Percentiles rank a stretch among this genome's conserved stretches.
These are phyloP conservation scores for Blastomussa wellsi DNA, from an alignment of 92 coral and sea anemone species.

Conservation along the genomic window DNA sequence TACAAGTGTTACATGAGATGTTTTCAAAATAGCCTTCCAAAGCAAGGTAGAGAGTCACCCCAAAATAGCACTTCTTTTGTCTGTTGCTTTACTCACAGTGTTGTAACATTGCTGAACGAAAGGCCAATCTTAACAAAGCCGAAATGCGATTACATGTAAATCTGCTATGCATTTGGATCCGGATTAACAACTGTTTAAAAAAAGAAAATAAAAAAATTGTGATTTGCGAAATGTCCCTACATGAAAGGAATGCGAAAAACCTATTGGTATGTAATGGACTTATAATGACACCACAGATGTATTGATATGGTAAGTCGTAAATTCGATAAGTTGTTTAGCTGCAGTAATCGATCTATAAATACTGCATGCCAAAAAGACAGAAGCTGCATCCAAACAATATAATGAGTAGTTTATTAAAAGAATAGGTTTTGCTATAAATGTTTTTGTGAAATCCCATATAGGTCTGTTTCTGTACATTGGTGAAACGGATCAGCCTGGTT, in stretches of 20 bases:
- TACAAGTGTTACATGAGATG: background rate
- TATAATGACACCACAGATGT: background rate
- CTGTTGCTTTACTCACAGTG: background rate
- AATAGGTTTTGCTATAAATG: background rate
- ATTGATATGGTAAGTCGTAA: background rate
- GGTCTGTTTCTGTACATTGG: background rate
- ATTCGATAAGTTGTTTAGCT: conserved; percentile 16
- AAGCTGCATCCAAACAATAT: background rate
- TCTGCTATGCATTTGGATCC: background rate
- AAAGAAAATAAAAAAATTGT: background rate
- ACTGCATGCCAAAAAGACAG: background rate
- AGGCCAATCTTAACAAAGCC: background rate
- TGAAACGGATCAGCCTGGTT: background rate
- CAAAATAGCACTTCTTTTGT: background rate
- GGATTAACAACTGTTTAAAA: background rate
- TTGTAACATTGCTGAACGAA: background rate
- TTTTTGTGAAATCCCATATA: background rate
- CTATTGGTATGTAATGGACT: background rate
- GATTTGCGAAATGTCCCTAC: background rate
- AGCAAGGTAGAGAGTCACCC: background rate
- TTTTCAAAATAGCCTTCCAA: background rate
- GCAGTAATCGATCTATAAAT: background rate
- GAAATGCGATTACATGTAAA: background rate
- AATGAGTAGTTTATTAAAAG: background rate
- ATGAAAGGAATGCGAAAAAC: background rate